Evolutionary conservation across 2,797 vertebrate species (phyloP), one percentile per base, ranked within the genome.

Genomic region (Mastacembelus armatus): DNA sequence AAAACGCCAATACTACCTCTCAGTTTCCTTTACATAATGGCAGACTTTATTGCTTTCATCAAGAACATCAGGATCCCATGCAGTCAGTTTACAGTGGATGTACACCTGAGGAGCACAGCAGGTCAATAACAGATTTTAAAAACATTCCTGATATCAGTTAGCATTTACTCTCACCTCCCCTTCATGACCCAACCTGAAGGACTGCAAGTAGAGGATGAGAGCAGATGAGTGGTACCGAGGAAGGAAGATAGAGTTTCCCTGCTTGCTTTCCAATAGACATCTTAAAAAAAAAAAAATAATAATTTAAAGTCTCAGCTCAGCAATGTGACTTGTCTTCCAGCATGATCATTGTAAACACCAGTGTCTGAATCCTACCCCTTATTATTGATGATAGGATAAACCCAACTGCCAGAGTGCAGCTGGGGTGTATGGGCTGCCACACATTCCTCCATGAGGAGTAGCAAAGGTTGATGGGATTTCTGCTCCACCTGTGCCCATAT

Each of bases 381-480:
- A 39, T 95, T 96, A 58, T 72, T 52, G 35, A 95, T 89, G 45
- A 96, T 70, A 2, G 91, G 82, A 77, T 94, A 89, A 24, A 85
- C 49, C 30, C 77, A 87, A 35, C 63, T 88, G 10, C 64, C 57
- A 0, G 7, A 61, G 12, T 63, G 81, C 4, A 84, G 67, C 18
- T 80, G 70, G 1, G 74, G 57, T 0, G 47, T 80, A 1, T 78
- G 66, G 0, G 88, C 86, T 1, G 91, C 90, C 0, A 94, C 91
- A 74, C 96, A 96, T 64, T 95, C 91, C 3, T 96, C 94, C 70
- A 96, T 29, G 0, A 91, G 88, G 50, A 96, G 73, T 38, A 90
- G 75, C 50, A 95, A 48, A 0, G 93, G 92, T 44, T 92, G 86
- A 65, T 93, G 91, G 38, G 78, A 76, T n/a, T 84, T 84, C 60